phyloP scores from a whole-genome alignment of 1,140 invertebrate species.

The Lepidurus arcticus region DNA sequence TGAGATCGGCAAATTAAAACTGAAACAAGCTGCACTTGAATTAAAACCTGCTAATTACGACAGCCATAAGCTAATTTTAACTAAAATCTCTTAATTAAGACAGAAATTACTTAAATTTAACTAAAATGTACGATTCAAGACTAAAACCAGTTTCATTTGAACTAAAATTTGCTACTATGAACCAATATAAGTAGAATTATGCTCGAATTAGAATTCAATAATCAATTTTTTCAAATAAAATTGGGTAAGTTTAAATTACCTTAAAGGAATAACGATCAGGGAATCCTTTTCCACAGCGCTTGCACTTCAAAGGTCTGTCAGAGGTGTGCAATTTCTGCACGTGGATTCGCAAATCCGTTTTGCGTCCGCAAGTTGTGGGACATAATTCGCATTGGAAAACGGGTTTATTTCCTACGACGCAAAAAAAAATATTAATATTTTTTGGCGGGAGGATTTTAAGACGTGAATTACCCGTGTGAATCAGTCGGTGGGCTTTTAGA shows the following conservation, averaged over 20 bases:
- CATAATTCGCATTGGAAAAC: constrained; percentile 92
- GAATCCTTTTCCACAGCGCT: constrained; percentile 85
- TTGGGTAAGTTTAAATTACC: constrained; percentile 42
- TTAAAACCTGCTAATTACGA: neutral
- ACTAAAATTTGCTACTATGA: neutral
- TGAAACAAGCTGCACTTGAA: neutral
- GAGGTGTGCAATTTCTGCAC: constrained; percentile 93
- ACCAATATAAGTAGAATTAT: neutral
- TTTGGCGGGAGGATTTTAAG: neutral
- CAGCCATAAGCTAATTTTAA: neutral
- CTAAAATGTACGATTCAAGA: neutral
- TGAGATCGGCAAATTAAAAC: neutral
- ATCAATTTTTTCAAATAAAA: neutral
- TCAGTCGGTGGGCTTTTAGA: constrained; percentile 86
- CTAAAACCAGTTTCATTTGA: neutral
- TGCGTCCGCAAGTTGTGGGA: constrained; percentile 91
- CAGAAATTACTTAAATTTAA: neutral
- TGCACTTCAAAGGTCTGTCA: constrained; percentile 85
- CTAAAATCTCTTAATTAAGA: neutral
- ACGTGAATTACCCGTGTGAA: constrained; percentile 70
- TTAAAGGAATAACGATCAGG: constrained; percentile 67
- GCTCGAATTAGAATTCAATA: neutral
- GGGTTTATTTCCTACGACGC: constrained; percentile 69
- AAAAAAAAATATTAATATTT: constrained; percentile 29
- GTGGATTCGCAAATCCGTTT: constrained; percentile 93